Conservation (phyloP, 2,888 invertebrate species). For the Cheilosia impressa region DNA sequence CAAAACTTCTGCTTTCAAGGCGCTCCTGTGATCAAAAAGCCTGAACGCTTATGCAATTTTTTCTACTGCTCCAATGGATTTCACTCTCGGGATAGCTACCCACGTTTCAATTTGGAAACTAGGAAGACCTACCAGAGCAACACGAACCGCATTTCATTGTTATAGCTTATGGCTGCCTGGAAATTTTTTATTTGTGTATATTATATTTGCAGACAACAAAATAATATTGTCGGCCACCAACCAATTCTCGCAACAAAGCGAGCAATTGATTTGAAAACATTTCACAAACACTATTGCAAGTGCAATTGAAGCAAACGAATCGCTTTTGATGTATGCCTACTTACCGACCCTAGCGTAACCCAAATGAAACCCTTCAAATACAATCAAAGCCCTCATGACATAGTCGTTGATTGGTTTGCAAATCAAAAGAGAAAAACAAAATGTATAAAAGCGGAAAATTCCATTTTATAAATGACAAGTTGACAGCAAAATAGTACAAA, state of each 20-base stretch:
- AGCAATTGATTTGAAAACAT: not conserved
- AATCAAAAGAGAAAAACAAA: conserved; percentile 34
- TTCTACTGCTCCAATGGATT: no score
- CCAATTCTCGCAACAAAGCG: not conserved
- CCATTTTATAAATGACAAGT: conserved; percentile 71
- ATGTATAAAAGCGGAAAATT: conserved; percentile 42
- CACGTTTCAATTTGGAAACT: no score
- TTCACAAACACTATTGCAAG: conserved; percentile 34
- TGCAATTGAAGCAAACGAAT: conserved; percentile 61
- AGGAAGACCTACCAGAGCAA: no score
- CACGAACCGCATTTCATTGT: no score
- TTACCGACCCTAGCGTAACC: conserved; percentile 27
- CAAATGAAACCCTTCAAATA: conserved; percentile 68
- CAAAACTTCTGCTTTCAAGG: no score
- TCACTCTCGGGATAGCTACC: no score
- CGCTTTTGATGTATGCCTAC: conserved; percentile 11
- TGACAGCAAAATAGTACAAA: conserved; percentile 66
- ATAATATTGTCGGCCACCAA: no score
- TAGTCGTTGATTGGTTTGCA: conserved; percentile 56
- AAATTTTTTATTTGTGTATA: no score
- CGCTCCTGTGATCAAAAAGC: no score
- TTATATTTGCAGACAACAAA: no score
- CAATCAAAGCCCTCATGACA: conserved; percentile 63
- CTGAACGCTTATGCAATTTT: no score
- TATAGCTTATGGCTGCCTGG: no score